Evolutionary conservation across 2,888 invertebrate genomes (phyloP).

Genomic region (Chironomus tentans): DNA sequence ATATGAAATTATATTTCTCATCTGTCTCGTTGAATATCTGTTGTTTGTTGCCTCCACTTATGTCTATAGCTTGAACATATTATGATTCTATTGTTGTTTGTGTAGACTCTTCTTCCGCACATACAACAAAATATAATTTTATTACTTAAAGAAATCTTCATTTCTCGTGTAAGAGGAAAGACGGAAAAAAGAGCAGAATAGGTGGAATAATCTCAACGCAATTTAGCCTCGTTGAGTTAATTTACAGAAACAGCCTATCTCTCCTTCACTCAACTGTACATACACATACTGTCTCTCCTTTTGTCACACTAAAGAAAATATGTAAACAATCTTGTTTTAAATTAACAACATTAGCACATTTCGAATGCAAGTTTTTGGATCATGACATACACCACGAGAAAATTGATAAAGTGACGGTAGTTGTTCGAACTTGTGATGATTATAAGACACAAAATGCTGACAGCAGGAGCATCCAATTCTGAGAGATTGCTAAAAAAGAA

Average conservation of each 20-base stretch:
- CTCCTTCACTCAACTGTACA: neutral
- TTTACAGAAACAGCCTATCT: neutral
- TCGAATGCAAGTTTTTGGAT: no score
- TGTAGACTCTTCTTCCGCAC: neutral
- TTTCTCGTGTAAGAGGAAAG: neutral
- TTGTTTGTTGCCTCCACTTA: neutral
- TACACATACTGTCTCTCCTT: no score
- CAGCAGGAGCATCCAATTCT: no score
- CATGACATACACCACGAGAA: no score
- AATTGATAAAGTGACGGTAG: no score
- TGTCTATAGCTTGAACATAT: neutral
- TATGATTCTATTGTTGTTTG: neutral
- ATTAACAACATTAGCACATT: no score
- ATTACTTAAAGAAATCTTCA: no score
- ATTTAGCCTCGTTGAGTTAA: neutral
- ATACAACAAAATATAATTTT: no score
- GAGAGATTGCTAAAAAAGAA: no score
- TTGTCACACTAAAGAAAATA: no score
- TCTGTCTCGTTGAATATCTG: neutral
- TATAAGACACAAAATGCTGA: no score
- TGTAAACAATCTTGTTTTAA: neutral
- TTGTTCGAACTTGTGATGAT: no score
- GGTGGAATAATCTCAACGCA: neutral
- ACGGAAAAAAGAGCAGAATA: neutral
- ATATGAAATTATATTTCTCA: neutral